phyloP scores from a whole-genome alignment of 1,140 invertebrate species.

The Drosophila tani region DNA sequence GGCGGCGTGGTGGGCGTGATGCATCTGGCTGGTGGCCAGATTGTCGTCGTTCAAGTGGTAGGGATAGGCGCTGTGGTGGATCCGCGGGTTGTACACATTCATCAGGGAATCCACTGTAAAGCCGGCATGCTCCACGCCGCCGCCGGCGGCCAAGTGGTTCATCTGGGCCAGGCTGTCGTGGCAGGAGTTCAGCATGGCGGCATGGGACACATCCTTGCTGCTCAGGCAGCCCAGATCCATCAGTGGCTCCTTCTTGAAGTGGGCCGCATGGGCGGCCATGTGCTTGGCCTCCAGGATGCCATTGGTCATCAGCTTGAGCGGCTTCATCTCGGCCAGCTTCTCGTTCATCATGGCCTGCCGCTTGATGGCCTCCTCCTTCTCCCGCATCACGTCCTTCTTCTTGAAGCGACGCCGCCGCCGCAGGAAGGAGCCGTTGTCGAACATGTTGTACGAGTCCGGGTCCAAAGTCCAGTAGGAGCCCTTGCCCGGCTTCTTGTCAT shows the following conservation, averaged over 20 bases:
- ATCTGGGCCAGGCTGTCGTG: conserved; percentile 84
- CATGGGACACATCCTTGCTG: conserved; percentile 76
- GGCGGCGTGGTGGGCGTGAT: conserved; percentile 76
- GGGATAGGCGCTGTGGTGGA: conserved; percentile 84
- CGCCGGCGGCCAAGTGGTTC: conserved; percentile 78
- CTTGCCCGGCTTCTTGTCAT: conserved; percentile 98
- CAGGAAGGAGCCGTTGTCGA: conserved; percentile 98
- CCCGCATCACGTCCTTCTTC: conserved; percentile 96
- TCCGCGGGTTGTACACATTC: conserved; percentile 84
- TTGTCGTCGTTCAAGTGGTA: conserved; percentile 84
- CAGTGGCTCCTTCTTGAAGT: conserved; percentile 80
- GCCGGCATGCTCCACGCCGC: conserved; percentile 79
- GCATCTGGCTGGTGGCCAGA: conserved; percentile 74
- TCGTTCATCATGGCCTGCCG: conserved; percentile 87
- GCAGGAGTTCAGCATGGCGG: conserved; percentile 83
- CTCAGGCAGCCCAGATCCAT: conserved; percentile 80
- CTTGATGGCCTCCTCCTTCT: conserved; percentile 94
- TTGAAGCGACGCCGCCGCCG: conserved; percentile 96
- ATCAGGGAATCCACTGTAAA: conserved; percentile 84
- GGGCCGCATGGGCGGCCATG: conserved; percentile 75
- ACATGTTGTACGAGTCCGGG: conserved; percentile 99
- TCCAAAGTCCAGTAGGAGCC: conserved; percentile 99
- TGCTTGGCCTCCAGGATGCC: conserved; percentile 82
- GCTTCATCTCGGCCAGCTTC: conserved; percentile 84
- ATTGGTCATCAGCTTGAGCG: conserved; percentile 83